Evolutionary conservation across 2,113 vertebrate species (phyloP).

Genomic region (Chaetodon trifascialis): DNA sequence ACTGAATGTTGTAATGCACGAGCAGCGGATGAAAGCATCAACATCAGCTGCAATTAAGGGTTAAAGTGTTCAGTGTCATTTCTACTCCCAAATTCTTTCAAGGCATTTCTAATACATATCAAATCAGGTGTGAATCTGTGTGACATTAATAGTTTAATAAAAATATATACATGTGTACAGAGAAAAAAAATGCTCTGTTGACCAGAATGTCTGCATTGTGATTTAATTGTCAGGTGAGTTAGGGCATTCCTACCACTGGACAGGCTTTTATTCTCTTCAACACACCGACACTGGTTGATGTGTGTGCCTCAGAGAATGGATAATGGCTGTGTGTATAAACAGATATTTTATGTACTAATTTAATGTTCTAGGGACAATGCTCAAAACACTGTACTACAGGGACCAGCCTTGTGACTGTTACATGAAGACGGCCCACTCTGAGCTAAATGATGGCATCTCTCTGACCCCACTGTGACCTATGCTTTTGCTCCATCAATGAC

Average conservation of each 20-base stretch:
- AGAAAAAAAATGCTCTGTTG: constrained; percentile 4
- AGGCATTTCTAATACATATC: background rate
- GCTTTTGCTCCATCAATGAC: constrained; percentile 30
- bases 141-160: background rate
- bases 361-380: constrained; percentile 36
- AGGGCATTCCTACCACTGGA: background rate
- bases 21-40: constrained; percentile 11
- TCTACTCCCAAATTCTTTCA: background rate
- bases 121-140: background rate
- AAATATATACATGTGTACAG: background rate
- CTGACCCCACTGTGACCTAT: constrained; percentile 55
- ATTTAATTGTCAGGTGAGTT: constrained; percentile 31
- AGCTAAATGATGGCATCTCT: constrained; percentile 30
- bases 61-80: background rate
- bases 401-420: constrained; percentile 29
- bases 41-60: background rate
- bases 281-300: constrained; percentile 4
- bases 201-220: background rate
- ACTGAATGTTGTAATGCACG: background rate
- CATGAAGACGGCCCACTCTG: constrained; percentile 3
- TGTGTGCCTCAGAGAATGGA: constrained; percentile 17
- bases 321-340: constrained; percentile 39
- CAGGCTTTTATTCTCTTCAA: constrained; percentile 14
- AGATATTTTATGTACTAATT: constrained; percentile 62
- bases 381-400: constrained; percentile 54